Conservation (phyloP, 64 coral and sea anemone species). For the Pocillopora damicornis region DNA sequence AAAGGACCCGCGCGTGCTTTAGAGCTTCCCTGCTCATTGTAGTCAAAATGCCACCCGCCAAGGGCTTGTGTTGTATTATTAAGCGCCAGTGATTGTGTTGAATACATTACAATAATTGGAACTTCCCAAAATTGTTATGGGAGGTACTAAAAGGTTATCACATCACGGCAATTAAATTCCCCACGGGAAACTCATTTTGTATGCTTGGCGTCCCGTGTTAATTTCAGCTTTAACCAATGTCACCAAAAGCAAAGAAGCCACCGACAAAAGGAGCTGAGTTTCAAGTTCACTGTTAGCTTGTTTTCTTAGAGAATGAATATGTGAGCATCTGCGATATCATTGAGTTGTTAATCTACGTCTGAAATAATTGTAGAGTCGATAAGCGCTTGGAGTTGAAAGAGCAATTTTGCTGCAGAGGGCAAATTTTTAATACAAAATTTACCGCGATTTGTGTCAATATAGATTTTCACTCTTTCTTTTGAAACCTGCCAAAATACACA, state of each 20-base stretch:
- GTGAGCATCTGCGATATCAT: no score
- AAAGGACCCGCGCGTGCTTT: background rate
- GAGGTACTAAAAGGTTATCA: background rate
- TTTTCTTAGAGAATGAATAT: background rate
- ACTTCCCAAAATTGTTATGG: constrained; percentile 11
- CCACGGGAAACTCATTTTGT: background rate
- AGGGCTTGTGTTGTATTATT: background rate
- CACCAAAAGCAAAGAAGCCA: constrained; percentile 24
- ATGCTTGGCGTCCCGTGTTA: background rate
- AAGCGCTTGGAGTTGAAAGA: background rate
- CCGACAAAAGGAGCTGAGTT: background rate
- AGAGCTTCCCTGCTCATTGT: background rate
- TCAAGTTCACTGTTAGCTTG: background rate
- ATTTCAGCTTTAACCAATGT: background rate
- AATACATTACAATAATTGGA: constrained; percentile 30
- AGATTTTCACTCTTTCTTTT: background rate
- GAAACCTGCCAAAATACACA: background rate
- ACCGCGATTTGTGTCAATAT: background rate
- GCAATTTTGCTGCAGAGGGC: background rate
- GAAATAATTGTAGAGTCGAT: no score
- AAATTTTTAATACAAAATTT: background rate
- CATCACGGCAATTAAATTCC: constrained; percentile 18
- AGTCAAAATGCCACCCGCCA: background rate
- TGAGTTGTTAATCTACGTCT: no score
- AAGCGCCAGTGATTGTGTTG: background rate